These are phyloP conservation scores for Xenopus borealis DNA, from an alignment of 2,113 vertebrate species.

Conservation along the genomic window DNA sequence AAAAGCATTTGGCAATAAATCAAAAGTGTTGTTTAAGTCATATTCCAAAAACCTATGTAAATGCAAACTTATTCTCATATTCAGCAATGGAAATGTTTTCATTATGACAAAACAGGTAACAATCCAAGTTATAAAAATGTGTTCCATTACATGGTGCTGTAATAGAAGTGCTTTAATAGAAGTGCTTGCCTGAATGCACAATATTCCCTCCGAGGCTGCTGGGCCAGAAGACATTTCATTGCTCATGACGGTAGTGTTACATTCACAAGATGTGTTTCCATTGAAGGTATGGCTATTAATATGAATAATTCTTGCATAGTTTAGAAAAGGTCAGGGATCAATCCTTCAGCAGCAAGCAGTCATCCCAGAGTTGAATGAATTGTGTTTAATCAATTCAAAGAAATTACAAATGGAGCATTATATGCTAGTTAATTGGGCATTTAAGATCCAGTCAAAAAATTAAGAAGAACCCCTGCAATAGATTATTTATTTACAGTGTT, in stretches of 20 bases:
- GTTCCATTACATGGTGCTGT: background rate
- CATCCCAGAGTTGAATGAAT: constrained; percentile 29
- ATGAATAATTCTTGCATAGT: constrained; percentile 23
- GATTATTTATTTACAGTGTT: constrained; percentile 35
- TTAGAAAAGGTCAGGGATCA: constrained; percentile 44
- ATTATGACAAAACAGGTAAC: background rate
- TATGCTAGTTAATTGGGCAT: constrained; percentile 23
- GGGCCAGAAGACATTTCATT: background rate
- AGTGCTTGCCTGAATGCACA: background rate
- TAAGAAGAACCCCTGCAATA: background rate
- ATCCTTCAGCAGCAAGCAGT: constrained; percentile 37
- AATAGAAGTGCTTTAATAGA: background rate
- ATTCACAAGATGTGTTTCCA: background rate
- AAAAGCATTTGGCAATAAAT: too few species aligned
- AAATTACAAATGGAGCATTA: constrained; percentile 31
- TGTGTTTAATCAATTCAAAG: constrained; percentile 42
- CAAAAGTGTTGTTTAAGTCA: too few species aligned
- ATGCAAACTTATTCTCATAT: background rate
- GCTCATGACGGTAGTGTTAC: background rate
- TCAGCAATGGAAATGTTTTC: background rate
- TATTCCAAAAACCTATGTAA: background rate
- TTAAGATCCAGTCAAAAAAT: constrained; percentile 26
- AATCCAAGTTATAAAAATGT: background rate
- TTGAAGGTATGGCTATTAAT: constrained; percentile 15
- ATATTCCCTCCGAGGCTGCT: background rate